phyloP scores from a whole-genome alignment of 1,140 invertebrate genomes.

The Ctenoplectra terminalis region DNA sequence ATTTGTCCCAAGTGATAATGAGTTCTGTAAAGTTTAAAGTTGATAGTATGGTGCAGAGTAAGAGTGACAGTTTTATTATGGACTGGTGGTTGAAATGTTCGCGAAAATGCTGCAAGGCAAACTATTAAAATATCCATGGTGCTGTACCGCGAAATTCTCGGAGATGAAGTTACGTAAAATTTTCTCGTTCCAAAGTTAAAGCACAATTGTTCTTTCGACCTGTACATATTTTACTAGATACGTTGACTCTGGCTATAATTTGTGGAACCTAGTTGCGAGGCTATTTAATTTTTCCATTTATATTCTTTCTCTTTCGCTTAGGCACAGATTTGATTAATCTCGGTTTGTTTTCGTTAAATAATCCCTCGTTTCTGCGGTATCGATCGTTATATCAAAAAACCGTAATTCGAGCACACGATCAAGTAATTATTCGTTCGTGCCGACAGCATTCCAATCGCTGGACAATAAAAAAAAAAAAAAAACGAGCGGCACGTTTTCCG shows the following conservation, averaged over 20 bases:
- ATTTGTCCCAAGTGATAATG: neutral
- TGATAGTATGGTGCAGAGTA: neutral
- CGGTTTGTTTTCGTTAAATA: neutral
- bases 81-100: neutral
- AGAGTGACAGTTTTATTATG: slow-evolving; percentile 18
- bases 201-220: neutral
- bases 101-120: neutral
- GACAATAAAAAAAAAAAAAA: neutral
- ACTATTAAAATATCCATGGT: neutral
- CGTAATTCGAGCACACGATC: neutral
- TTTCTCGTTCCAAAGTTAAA: neutral
- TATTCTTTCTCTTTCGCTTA: neutral
- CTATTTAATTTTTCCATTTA: too few species aligned
- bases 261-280: neutral
- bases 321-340: neutral
- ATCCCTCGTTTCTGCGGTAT: neutral
- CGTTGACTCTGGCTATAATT: neutral
- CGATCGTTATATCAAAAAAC: neutral
- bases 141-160: neutral
- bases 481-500: neutral
- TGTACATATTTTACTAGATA: neutral
- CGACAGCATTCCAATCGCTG: neutral
- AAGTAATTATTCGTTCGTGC: neutral
- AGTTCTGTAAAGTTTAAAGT: neutral
- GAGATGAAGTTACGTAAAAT: neutral